Evolutionary conservation across 2,797 vertebrate species (phyloP).

Genomic region (Amblyraja radiata): DNA sequence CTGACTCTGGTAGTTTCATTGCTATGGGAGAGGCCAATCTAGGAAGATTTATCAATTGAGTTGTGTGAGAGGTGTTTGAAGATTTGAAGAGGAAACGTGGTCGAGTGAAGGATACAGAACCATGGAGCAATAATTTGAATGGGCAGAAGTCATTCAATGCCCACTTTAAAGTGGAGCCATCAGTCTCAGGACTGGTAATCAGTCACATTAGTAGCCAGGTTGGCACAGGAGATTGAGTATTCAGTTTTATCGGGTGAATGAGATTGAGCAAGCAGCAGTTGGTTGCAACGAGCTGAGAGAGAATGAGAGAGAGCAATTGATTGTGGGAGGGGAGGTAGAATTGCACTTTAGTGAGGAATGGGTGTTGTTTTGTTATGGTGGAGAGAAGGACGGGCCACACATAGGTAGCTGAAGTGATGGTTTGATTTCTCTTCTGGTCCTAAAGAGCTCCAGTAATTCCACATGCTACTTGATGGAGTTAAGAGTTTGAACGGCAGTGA

Average conservation of each 20-base stretch:
- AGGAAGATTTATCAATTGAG: background rate
- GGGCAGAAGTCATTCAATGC: background rate
- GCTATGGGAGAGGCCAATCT: background rate
- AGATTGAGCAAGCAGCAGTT: background rate
- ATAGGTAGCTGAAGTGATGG: background rate
- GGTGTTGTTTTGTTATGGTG: background rate
- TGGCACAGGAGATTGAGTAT: background rate
- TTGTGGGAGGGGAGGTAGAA: background rate
- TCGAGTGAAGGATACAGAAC: background rate
- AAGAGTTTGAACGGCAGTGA: background rate
- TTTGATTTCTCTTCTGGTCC: background rate
- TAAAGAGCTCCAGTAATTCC: background rate
- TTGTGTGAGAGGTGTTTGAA: background rate
- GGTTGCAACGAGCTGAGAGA: background rate
- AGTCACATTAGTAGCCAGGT: background rate
- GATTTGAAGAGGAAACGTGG: background rate
- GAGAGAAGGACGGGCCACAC: background rate
- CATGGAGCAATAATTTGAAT: background rate
- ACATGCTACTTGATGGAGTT: background rate
- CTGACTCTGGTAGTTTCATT: background rate
- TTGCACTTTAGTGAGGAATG: background rate
- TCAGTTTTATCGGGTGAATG: background rate
- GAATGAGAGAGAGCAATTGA: background rate
- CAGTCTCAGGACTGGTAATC: background rate
- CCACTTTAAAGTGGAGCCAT: background rate